These are phyloP conservation scores for Odontesthes bonariensis DNA, from an alignment of 2,113 vertebrate genomes.

Conservation along the genomic window DNA sequence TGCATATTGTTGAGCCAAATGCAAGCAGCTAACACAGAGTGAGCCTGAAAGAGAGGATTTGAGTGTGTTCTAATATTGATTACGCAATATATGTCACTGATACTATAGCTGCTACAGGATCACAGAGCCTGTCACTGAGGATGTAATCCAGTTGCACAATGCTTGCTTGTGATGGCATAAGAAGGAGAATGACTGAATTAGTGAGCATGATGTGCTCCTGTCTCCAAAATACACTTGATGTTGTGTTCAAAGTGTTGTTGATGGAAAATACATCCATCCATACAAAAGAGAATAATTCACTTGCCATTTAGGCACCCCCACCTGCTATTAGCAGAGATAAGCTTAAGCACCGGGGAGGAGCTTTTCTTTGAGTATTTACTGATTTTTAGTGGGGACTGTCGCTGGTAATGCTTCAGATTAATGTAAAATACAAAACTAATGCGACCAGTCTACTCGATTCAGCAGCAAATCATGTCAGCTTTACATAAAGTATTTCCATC, in stretches of 20 bases:
- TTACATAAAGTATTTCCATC: conserved; percentile 62
- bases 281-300: conserved; percentile 26
- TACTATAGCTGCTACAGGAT: conserved; percentile 8
- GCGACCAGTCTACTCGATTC: conserved; percentile 46
- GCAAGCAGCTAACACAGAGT: conserved; percentile 30
- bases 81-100: neutral
- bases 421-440: conserved; percentile 72
- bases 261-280: conserved; percentile 6
- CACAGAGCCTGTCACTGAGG: neutral
- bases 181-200: conserved; percentile 3
- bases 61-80: neutral
- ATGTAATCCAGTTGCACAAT: neutral
- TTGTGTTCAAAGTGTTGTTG: neutral
- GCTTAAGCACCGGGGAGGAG: conserved; percentile 54
- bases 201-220: neutral
- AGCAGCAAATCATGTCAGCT: conserved; percentile 62
- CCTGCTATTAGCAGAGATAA: conserved; percentile 60
- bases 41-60: conserved; percentile 27
- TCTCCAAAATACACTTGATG: neutral
- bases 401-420: conserved; percentile 62
- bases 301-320: conserved; percentile 49
- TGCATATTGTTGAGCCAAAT: conserved; percentile 51
- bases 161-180: conserved; percentile 10
- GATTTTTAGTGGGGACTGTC: conserved; percentile 16
- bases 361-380: conserved; percentile 50